A percentile compares a stretch with the other conserved stretches of the same genome.
phyloP scores from a whole-genome alignment of 2,797 vertebrate genomes.

The Sebastes matsubarae region DNA sequence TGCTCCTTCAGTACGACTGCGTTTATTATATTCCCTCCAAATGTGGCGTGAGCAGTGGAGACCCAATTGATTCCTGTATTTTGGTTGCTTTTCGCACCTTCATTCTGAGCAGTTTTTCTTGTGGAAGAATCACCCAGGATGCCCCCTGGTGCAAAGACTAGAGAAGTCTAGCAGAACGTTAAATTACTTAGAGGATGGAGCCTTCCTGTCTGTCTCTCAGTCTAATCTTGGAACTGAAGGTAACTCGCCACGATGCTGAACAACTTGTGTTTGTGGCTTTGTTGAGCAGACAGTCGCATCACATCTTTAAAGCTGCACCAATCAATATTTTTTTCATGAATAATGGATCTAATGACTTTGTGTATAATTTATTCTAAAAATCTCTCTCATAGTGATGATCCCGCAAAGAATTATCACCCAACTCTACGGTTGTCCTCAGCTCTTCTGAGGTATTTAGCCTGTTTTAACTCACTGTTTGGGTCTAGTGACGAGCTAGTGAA shows the following conservation, averaged over 20 bases:
- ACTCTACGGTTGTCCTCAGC: background rate
- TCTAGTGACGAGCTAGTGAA: background rate
- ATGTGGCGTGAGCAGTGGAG: background rate
- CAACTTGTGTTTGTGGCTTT: background rate
- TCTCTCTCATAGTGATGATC: background rate
- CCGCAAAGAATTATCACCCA: background rate
- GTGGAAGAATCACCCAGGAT: constrained; percentile 6
- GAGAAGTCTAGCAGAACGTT: background rate
- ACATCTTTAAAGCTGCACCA: background rate
- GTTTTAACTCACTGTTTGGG: background rate
- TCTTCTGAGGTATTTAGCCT: background rate
- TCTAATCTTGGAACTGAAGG: background rate
- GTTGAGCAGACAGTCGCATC: background rate
- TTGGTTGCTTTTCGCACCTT: background rate
- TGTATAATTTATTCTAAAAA: background rate
- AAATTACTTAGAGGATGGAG: background rate
- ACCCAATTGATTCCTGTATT: background rate
- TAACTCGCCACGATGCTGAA: background rate
- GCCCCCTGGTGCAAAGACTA: background rate
- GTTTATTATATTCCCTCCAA: background rate
- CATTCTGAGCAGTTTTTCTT: background rate
- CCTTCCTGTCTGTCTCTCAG: background rate
- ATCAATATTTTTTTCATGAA: background rate
- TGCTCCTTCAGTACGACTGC: background rate
- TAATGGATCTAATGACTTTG: background rate